phyloP scores from a whole-genome alignment of 1,140 invertebrate species.

The Oryctes rhinoceros region DNA sequence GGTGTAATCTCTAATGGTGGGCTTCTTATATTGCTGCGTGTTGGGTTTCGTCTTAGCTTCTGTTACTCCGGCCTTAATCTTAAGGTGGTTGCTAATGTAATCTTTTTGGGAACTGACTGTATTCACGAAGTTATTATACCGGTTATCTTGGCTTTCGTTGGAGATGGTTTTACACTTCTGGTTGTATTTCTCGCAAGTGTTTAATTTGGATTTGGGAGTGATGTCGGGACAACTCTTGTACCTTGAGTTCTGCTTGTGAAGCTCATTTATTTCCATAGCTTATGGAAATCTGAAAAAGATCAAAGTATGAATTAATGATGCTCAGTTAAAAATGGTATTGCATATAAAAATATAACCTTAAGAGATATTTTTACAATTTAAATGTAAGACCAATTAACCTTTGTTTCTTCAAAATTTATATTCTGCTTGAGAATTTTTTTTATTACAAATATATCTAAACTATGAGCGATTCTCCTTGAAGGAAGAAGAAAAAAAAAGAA shows the following conservation, averaged over 20 bases:
- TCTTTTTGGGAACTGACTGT: slow-evolving; percentile 48
- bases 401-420: too few species aligned
- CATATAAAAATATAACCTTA: too few species aligned
- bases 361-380: not conserved
- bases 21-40: not conserved
- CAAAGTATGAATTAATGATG: not conserved
- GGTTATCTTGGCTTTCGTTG: not conserved
- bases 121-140: not conserved
- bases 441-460: too few species aligned
- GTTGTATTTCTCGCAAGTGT: slow-evolving; percentile 45
- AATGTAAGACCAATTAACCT: not conserved
- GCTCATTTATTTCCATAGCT: slow-evolving; percentile 14
- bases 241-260: not conserved
- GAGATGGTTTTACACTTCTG: slow-evolving; percentile 56
- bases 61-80: slow-evolving; percentile 61
- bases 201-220: not conserved
- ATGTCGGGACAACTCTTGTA: slow-evolving; percentile 8
- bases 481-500: too few species aligned
- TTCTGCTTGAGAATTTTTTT: too few species aligned
- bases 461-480: too few species aligned
- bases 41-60: not conserved
- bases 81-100: slow-evolving; percentile 68
- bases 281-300: slow-evolving; percentile 14
- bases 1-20: slow-evolving; percentile 71
- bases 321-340: too few species aligned